Base-by-base conservation (phyloP, 2,888 invertebrate species). In the Campoplex capitator region DNA sequence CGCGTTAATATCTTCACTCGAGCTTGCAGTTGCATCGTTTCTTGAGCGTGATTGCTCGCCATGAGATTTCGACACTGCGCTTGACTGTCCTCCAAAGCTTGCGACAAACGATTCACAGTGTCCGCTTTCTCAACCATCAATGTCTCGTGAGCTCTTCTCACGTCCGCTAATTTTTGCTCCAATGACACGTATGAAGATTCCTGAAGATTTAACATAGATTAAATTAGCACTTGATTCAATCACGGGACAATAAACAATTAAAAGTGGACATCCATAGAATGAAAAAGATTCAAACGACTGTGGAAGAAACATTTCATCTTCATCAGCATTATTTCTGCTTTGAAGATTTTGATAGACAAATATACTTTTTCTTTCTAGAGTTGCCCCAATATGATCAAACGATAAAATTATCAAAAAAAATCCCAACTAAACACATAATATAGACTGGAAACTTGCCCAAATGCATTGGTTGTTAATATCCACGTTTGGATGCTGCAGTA, bases 101-200 rank as follows among this genome's bases (percentile, higher is more conserved):
- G 94, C 0, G 95, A 96, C n/a, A 97, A 90, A 68, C 96, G 95
- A 92, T 96, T 96, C 84, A 97, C 96, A 23, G 96, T 96, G 0
- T 95, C 95, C 0, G 96, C 95, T 88, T 96, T 97, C 65, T 97
- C 96, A 71, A 96, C 95, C 67, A 97, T 91, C 87, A 96, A 94
- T 4, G 95, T 94, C 90, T 97, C 96, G 77, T 96, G 96, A 28
- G 95, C 96, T 87, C 95, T 94, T 74, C 96, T 96, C 2, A 96
- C 93, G 48, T 96, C 96, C 1, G 89, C 88, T 45, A 93, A 89
- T 86, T 93, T 92, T 58, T 92, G 89, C 84, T 93, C 93, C 85
- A 93, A 90, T 8, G 89, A 83, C n/a, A 88, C 88, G 78, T 91
- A 93, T 16, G 92, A 90, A 3, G 90, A 87, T 89, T 93, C 93